Percentiles rank a stretch among this genome's conserved stretches.
phyloP scores from a whole-genome alignment of 2,888 invertebrate genomes.

The Aleiodes alternator region DNA sequence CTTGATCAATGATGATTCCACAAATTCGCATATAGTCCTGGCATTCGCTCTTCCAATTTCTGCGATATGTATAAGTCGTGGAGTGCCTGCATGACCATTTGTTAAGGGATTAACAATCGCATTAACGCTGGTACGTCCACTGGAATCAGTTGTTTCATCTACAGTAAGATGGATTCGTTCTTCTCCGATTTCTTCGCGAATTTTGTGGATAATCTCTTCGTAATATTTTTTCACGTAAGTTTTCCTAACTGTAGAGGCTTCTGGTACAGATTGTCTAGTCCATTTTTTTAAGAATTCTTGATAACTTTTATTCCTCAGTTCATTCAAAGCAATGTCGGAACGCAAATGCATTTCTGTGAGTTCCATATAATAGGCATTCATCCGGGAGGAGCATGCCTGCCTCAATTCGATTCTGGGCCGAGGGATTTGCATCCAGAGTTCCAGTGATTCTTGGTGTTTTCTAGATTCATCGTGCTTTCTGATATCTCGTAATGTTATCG shows the following conservation, averaged over 20 bases:
- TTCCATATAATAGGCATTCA: no score
- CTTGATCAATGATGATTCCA: no score
- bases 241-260: slow-evolving; percentile 13
- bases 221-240: slow-evolving; percentile 5
- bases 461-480: no score
- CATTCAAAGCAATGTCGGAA: no score
- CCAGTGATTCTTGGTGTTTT: no score
- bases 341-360: no score
- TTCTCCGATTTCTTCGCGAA: slow-evolving; percentile 22
- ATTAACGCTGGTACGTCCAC: background rate
- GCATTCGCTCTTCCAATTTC: background rate
- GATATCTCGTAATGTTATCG: no score
- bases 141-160: slow-evolving; percentile 29
- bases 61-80: slow-evolving; percentile 13
- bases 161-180: slow-evolving; percentile 11
- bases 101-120: slow-evolving; percentile 14
- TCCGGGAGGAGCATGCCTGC: no score
- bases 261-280: slow-evolving; percentile 10
- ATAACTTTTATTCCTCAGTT: no score
- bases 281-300: slow-evolving; percentile 4
- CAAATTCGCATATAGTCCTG: background rate
- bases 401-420: no score
- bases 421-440: no score
- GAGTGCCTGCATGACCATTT: background rate
- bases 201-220: background rate